Evolutionary conservation across 2,113 vertebrate species (phyloP).

Genomic region (Leptosomus discolor): DNA sequence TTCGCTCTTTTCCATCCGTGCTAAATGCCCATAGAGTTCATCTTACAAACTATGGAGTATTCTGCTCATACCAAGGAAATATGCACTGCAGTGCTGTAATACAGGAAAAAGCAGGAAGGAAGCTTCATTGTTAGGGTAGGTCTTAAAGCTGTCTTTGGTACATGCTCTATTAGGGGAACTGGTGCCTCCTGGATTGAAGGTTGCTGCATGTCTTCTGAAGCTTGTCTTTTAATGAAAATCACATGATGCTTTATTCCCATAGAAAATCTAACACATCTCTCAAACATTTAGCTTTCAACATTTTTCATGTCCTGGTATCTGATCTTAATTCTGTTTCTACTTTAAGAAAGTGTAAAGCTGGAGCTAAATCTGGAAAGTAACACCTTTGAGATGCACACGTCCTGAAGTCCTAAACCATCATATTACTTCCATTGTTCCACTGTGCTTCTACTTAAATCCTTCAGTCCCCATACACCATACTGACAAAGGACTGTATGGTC

Average conservation of each 20-base stretch:
- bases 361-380: background rate
- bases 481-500: background rate
- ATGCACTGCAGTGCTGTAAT: background rate
- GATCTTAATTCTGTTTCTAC: background rate
- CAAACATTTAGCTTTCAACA: background rate
- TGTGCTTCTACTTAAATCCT: background rate
- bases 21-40: background rate
- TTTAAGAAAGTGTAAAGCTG: background rate
- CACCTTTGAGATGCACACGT: background rate
- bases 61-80: background rate
- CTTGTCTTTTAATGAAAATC: background rate
- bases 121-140: background rate
- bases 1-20: background rate
- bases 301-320: background rate
- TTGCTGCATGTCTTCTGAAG: background rate
- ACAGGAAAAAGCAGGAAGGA: background rate
- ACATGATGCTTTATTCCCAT: background rate
- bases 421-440: background rate
- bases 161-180: fast-evolving
- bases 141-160: background rate
- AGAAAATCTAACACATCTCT: background rate
- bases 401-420: background rate
- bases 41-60: background rate
- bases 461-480: fast-evolving
- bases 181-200: background rate